Percentiles rank a stretch among this genome's conserved stretches.
Evolutionary conservation across 2,888 invertebrate genomes (phyloP).

Genomic region (Habroteleia sp.): DNA sequence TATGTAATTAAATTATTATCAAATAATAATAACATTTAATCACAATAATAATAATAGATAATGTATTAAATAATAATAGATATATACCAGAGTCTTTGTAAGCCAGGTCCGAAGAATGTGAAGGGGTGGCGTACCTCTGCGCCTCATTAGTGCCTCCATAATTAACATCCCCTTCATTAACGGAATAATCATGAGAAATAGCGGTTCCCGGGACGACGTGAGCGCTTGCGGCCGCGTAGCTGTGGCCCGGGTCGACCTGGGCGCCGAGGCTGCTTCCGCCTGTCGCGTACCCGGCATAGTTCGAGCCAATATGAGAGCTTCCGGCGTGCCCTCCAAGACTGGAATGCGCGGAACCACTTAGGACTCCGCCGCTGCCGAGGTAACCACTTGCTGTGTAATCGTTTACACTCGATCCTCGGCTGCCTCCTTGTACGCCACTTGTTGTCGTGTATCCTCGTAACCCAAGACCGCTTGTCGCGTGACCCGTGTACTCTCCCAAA

Average conservation of each 20-base stretch:
- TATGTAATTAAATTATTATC: no score
- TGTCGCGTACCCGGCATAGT: conserved; percentile 63
- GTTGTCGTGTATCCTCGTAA: conserved; percentile 53
- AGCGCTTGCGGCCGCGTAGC: conserved; percentile 42
- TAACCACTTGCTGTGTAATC: conserved; percentile 55
- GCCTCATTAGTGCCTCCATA: conserved; percentile 62
- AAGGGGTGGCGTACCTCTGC: conserved; percentile 46
- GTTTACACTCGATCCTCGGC: conserved; percentile 64
- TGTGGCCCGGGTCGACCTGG: conserved; percentile 44
- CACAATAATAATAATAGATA: no score
- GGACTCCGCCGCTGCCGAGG: conserved; percentile 53
- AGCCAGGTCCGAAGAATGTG: conserved; percentile 54
- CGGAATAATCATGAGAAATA: conserved; percentile 54
- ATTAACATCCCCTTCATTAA: conserved; percentile 60
- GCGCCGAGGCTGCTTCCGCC: conserved; percentile 43
- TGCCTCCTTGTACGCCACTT: conserved; percentile 47
- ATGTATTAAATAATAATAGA: no score
- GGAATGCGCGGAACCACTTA: conserved; percentile 61
- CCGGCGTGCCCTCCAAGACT: conserved; percentile 63
- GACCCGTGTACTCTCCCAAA: conserved; percentile 43
- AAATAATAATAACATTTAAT: no score
- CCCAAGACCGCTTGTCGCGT: conserved; percentile 34
- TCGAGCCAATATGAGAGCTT: conserved; percentile 56
- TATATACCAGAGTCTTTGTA: conserved; percentile 59
- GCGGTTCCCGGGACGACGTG: conserved; percentile 42